phyloP scores from a whole-genome alignment of 1,140 invertebrate species.

The Brachionus sp. region DNA sequence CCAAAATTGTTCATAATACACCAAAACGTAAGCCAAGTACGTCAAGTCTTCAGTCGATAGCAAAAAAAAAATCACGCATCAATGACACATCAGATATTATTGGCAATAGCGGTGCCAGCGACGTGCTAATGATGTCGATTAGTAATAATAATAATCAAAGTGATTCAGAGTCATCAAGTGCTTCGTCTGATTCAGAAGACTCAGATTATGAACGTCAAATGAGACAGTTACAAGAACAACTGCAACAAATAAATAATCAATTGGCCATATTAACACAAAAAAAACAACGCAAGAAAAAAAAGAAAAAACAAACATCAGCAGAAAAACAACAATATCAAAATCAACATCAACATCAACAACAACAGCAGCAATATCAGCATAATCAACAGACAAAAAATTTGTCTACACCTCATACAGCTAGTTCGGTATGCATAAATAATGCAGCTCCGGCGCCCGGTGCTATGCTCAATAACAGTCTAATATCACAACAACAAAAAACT shows the following conservation, averaged over 20 bases:
- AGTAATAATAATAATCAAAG: neutral
- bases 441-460: conserved; percentile 13
- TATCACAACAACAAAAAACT: neutral
- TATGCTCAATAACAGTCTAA: conserved; percentile 9
- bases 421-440: neutral
- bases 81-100: neutral
- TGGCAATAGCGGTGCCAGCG: neutral
- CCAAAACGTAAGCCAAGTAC: neutral
- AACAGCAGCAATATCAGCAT: neutral
- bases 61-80: neutral
- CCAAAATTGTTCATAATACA: neutral
- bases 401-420: neutral
- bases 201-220: conserved; percentile 40
- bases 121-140: no score
- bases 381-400: neutral
- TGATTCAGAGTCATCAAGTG: neutral
- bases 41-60: neutral
- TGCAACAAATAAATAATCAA: conserved; percentile 56
- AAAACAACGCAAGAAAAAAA: conserved; percentile 51
- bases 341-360: neutral
- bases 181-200: neutral
- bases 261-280: conserved; percentile 55
- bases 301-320: conserved; percentile 47
- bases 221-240: conserved; percentile 48
- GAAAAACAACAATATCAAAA: neutral